phyloP scores from a whole-genome alignment of 2,888 invertebrate species.

The Acleris laterana region DNA sequence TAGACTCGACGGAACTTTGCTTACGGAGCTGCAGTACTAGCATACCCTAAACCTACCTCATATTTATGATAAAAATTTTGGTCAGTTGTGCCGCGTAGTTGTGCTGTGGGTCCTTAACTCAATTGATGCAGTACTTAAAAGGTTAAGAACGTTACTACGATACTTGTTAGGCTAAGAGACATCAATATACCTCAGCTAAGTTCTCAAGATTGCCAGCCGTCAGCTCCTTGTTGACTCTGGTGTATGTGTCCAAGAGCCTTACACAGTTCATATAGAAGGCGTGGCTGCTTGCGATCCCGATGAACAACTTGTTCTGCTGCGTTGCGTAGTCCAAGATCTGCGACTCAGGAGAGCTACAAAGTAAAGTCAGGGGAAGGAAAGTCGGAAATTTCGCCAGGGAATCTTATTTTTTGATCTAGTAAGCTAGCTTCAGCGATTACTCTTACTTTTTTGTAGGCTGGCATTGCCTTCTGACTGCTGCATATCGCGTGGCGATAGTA shows the following conservation, averaged over 20 bases:
- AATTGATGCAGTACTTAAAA: neutral
- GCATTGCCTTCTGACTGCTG: slow-evolving; percentile 94
- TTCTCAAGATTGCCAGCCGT: slow-evolving; percentile 90
- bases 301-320: slow-evolving; percentile 96
- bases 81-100: too few relatives aligned
- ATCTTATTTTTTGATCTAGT: too few relatives aligned
- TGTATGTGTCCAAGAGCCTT: slow-evolving; percentile 92
- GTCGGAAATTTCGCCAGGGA: too few relatives aligned
- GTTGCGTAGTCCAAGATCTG: slow-evolving; percentile 97
- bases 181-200: slow-evolving; percentile 88
- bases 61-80: too few relatives aligned
- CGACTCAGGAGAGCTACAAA: slow-evolving; percentile 89
- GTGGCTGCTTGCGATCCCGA: slow-evolving; percentile 91
- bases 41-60: too few relatives aligned
- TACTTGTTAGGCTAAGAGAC: slow-evolving; percentile 26
- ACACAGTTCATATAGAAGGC: slow-evolving; percentile 89
- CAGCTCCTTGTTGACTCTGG: slow-evolving; percentile 88
- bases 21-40: too few relatives aligned
- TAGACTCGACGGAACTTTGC: too few relatives aligned
- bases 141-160: neutral
- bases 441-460: slow-evolving; percentile 90
- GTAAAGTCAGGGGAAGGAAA: neutral
- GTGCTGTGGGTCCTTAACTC: too few relatives aligned
- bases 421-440: neutral
- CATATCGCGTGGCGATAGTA: slow-evolving; percentile 95